Evolutionary conservation across 1,140 invertebrate species (phyloP).

Genomic region (Lepidurus couesii): DNA sequence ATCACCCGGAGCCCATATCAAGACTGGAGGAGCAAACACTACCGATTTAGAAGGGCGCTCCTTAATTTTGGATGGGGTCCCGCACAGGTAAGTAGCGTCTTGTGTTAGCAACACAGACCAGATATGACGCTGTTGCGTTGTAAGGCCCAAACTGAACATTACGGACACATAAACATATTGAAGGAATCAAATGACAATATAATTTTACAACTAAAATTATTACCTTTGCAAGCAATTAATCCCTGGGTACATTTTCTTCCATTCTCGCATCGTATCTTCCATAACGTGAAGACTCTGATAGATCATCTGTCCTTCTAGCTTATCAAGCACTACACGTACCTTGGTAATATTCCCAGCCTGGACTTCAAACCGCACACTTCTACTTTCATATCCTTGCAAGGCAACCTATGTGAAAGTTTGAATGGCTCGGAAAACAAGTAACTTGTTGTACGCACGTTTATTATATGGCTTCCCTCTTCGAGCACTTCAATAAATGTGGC

Average conservation of each 20-base stretch:
- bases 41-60: neutral
- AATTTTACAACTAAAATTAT: neutral
- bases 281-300: neutral
- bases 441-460: neutral
- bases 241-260: neutral
- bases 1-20: neutral
- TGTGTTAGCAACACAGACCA: neutral
- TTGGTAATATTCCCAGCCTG: neutral
- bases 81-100: neutral
- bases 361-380: neutral
- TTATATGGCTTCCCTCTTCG: neutral
- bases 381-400: slow-evolving; percentile 4
- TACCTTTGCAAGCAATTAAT: neutral
- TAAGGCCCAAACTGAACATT: neutral
- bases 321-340: neutral
- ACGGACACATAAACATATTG: neutral
- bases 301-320: neutral
- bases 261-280: neutral
- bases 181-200: neutral
- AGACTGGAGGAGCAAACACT: neutral
- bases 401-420: neutral
- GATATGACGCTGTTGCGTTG: neutral
- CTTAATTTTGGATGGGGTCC: neutral
- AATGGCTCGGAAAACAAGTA: neutral
- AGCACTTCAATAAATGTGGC: neutral